phyloP scores from a whole-genome alignment of 2,797 vertebrate species.

The Gymnopithys bicolor region DNA sequence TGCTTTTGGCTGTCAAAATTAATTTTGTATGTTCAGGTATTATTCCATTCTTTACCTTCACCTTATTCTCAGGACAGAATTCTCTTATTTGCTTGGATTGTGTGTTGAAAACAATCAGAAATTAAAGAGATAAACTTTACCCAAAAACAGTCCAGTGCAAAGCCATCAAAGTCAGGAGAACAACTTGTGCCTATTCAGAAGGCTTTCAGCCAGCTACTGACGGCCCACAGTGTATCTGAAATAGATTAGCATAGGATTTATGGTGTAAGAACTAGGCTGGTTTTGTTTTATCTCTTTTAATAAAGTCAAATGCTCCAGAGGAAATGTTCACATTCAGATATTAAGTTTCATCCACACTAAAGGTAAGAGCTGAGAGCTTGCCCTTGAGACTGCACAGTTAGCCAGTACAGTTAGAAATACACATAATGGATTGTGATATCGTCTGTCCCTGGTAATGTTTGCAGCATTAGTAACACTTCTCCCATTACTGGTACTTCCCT shows the following conservation, averaged over 20 bases:
- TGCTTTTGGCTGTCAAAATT: background rate
- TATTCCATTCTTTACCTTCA: background rate
- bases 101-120: background rate
- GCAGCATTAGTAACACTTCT: background rate
- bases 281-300: constrained; percentile 28
- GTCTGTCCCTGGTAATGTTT: background rate
- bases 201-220: background rate
- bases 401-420: background rate
- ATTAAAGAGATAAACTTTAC: background rate
- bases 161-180: background rate
- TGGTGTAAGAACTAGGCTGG: background rate
- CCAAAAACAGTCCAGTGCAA: background rate
- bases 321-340: constrained; percentile 1
- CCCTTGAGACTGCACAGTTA: background rate
- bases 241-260: background rate
- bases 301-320: background rate
- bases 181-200: background rate
- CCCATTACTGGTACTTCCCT: background rate
- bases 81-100: background rate
- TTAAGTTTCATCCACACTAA: background rate
- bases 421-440: background rate
- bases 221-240: background rate
- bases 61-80: background rate
- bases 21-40: background rate
- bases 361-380: background rate